Conservation (phyloP, 1,140 invertebrate species). For the Brachionus rubens region DNA sequence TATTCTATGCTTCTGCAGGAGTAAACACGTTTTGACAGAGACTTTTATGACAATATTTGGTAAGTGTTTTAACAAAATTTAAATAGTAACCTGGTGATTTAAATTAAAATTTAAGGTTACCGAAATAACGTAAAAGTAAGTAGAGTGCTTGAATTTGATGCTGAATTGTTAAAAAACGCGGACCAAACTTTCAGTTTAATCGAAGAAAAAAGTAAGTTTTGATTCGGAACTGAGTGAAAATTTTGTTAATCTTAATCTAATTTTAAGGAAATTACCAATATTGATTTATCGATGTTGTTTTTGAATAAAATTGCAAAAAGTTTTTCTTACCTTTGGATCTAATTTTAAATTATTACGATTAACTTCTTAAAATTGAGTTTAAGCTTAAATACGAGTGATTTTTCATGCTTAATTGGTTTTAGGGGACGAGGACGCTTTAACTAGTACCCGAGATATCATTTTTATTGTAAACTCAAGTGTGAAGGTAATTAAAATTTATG, state of each 20-base stretch:
- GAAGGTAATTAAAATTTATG: too few relatives aligned
- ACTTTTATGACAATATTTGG: conserved; percentile 30
- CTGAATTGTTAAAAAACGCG: neutral
- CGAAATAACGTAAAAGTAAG: conserved; percentile 1
- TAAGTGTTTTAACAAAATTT: neutral
- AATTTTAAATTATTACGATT: too few relatives aligned
- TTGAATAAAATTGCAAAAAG: too few relatives aligned
- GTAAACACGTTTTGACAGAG: neutral
- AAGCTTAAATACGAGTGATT: neutral
- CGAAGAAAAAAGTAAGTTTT: neutral
- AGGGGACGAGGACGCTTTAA: too few relatives aligned
- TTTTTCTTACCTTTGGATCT: neutral
- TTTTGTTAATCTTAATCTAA: too few relatives aligned
- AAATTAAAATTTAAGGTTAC: neutral
- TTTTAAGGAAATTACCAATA: too few relatives aligned
- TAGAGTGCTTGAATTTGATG: neutral
- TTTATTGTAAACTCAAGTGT: too few relatives aligned
- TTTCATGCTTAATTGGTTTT: conserved; percentile 28
- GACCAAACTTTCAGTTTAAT: neutral
- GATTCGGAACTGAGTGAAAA: too few relatives aligned
- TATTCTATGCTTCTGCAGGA: conserved; percentile 1
- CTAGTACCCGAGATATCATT: too few relatives aligned
- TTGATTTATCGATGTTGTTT: too few relatives aligned
- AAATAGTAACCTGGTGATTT: neutral
- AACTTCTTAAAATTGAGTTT: too few relatives aligned